Conservation (phyloP, 2,113 vertebrate genomes). For the Tapirus terrestris region DNA sequence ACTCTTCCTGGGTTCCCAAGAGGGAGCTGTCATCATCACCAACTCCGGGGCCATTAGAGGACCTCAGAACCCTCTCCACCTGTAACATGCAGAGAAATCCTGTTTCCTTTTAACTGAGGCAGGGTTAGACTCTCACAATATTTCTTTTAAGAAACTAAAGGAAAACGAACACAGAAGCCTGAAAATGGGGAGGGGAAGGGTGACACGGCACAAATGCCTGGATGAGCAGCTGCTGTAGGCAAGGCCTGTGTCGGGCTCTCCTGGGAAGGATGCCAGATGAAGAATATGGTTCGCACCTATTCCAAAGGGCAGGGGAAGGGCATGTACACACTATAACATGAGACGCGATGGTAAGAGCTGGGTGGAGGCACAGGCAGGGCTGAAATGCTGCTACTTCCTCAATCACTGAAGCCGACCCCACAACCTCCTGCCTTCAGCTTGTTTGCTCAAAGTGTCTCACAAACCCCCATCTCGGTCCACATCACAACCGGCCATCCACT, state of each 20-base stretch:
- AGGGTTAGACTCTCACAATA: background rate
- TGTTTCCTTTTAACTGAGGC: background rate
- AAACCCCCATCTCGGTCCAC: background rate
- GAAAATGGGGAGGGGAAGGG: background rate
- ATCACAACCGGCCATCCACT: background rate
- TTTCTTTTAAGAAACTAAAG: slow-evolving; percentile 39
- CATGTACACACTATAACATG: background rate
- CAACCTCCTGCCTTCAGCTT: background rate
- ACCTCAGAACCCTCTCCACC: background rate
- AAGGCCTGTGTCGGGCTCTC: background rate
- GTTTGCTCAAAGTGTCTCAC: background rate
- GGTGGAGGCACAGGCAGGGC: background rate
- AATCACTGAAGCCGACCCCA: background rate
- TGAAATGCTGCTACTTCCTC: background rate
- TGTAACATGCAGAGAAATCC: background rate
- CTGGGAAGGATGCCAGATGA: background rate
- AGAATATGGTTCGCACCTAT: background rate
- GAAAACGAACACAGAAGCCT: background rate
- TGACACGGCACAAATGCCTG: background rate
- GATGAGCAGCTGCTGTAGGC: background rate
- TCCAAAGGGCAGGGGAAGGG: background rate
- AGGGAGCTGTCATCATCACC: background rate
- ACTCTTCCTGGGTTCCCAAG: background rate
- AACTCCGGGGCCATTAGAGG: background rate
- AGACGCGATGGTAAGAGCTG: background rate